A percentile compares a stretch with the other conserved stretches of the same genome.
phyloP scores from a whole-genome alignment of 1,140 invertebrate species.

The Drosophila nasuta region DNA sequence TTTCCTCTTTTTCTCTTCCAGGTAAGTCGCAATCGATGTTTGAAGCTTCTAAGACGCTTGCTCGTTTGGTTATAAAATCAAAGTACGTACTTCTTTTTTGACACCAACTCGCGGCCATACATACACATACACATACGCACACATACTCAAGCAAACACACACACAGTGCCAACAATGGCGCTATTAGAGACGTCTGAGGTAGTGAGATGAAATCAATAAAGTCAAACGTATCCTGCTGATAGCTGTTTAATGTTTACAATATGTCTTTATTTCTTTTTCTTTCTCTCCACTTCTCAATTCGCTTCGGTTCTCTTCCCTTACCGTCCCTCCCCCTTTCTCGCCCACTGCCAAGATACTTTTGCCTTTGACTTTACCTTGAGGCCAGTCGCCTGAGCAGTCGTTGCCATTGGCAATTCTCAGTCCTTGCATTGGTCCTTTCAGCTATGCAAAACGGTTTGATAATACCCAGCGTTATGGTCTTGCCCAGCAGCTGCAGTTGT shows the following conservation, averaged over 20 bases:
- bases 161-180: slow-evolving; percentile 39
- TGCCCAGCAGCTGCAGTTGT: slow-evolving; percentile 65
- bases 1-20: slow-evolving; percentile 50
- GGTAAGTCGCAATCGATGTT: slow-evolving; percentile 62
- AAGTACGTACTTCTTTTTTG: slow-evolving; percentile 74
- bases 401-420: slow-evolving; percentile 47
- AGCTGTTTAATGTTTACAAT: slow-evolving; percentile 83
- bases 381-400: slow-evolving; percentile 24
- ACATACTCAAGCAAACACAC: slow-evolving; percentile 2
- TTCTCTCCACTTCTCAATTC: neutral
- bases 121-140: slow-evolving; percentile 13
- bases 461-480: slow-evolving; percentile 67
- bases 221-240: slow-evolving; percentile 79
- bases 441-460: slow-evolving; percentile 75
- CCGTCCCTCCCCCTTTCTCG: slow-evolving; percentile 4
- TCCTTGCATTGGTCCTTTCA: slow-evolving; percentile 10
- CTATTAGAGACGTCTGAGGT: slow-evolving; percentile 39
- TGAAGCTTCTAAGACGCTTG: slow-evolving; percentile 47
- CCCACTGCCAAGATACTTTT: slow-evolving; percentile 29
- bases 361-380: slow-evolving; percentile 81
- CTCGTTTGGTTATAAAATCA: slow-evolving; percentile 77
- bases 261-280: slow-evolving; percentile 71
- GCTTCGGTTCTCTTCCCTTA: slow-evolving; percentile 1
- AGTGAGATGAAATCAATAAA: slow-evolving; percentile 76
- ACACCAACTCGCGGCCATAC: slow-evolving; percentile 25